Evolutionary conservation across 2,113 vertebrate genomes (phyloP).

Genomic region (Xerus inauris): DNA sequence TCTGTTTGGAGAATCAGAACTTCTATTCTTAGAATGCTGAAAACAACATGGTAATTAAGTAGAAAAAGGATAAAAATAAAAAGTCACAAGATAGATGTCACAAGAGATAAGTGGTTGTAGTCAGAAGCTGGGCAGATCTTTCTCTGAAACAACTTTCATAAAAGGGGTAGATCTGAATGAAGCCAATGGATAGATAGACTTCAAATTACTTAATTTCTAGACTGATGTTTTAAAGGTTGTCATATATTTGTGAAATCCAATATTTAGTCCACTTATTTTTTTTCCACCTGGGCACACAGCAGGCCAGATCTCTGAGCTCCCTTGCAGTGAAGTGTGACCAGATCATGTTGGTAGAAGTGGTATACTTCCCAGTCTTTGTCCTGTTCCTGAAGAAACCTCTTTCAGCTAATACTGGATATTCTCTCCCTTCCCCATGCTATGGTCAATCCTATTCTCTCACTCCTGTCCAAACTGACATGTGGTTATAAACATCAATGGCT

Average conservation of each 20-base stretch:
- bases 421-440: background rate
- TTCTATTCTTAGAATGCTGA: background rate
- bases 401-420: background rate
- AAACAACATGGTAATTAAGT: background rate
- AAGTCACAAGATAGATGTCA: background rate
- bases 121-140: background rate
- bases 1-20: background rate
- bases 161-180: background rate
- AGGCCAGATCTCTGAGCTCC: background rate
- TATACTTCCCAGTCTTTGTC: rapidly evolving
- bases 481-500: background rate
- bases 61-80: background rate
- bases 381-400: background rate
- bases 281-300: background rate
- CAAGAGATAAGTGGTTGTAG: background rate
- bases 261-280: background rate
- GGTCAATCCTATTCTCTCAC: background rate
- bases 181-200: background rate
- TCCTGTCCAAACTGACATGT: background rate
- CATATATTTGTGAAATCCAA: background rate
- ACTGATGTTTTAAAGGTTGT: background rate
- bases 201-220: constrained; percentile 29
- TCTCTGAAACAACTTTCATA: background rate
- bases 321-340: background rate
- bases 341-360: background rate